Evolutionary conservation across 2,797 vertebrate genomes (phyloP).

Genomic region (Malacoraja senta): DNA sequence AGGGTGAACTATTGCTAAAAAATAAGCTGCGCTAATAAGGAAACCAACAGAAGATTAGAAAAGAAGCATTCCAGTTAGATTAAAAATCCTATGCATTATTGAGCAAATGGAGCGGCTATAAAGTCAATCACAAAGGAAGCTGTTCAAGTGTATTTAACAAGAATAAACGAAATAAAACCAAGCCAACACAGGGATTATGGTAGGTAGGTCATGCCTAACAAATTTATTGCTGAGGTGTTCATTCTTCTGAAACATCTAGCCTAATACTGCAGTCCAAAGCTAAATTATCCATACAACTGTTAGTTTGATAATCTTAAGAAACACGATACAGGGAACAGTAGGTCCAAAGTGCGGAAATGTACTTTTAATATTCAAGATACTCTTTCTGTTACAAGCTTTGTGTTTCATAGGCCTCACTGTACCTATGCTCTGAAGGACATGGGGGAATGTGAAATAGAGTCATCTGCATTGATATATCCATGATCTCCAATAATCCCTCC

Average conservation of each 20-base stretch:
- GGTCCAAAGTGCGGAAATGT: neutral
- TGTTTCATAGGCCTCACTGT: neutral
- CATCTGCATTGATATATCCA: neutral
- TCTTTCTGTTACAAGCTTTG: neutral
- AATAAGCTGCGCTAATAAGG: neutral
- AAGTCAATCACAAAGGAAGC: slow-evolving; percentile 1
- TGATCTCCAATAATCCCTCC: neutral
- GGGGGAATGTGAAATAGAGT: neutral
- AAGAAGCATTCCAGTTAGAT: neutral
- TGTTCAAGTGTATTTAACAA: slow-evolving; percentile 23
- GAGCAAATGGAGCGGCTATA: neutral
- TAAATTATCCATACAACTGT: neutral
- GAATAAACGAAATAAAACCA: neutral
- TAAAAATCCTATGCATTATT: neutral
- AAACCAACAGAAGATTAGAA: slow-evolving; percentile 23
- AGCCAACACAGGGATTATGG: neutral
- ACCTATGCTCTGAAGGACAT: neutral
- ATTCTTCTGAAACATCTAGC: slow-evolving; percentile 8
- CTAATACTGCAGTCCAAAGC: neutral
- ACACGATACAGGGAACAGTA: neutral
- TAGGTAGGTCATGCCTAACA: neutral
- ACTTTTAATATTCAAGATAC: neutral
- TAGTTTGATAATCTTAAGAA: neutral
- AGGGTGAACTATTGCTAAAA: neutral
- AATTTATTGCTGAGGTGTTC: neutral